Percentiles rank a stretch among this genome's conserved stretches.
These are phyloP conservation scores for Nipponia nippon DNA, from an alignment of 2,113 vertebrate species.

Conservation along the genomic window DNA sequence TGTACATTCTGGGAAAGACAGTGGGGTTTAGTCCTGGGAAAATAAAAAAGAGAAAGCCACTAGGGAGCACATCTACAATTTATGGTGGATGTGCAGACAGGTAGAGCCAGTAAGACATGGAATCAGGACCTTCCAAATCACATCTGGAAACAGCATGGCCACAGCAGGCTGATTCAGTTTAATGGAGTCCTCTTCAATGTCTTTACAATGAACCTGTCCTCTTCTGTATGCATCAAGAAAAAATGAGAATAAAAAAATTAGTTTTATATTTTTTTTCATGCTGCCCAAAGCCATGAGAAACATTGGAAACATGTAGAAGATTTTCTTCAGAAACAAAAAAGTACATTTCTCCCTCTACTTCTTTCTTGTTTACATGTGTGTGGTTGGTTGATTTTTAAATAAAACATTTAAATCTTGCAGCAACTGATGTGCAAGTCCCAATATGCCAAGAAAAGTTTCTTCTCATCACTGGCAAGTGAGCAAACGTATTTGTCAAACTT, in stretches of 20 bases:
- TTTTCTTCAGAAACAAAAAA: not conserved
- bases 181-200: not conserved
- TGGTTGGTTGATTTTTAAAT: not conserved
- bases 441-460: not conserved
- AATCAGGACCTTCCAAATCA: not conserved
- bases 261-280: not conserved
- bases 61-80: not conserved
- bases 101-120: not conserved
- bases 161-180: not conserved
- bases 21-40: not conserved
- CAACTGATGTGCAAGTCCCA: not conserved
- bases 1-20: not conserved
- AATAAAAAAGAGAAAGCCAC: not conserved
- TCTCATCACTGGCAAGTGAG: not conserved
- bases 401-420: not conserved
- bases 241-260: not conserved
- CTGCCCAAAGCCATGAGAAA: not conserved
- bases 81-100: not conserved
- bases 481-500: not conserved
- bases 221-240: not conserved
- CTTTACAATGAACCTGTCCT: not conserved
- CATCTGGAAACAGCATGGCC: not conserved
- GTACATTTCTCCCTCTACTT: not conserved
- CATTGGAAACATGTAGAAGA: not conserved
- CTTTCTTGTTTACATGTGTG: not conserved